phyloP scores from a whole-genome alignment of 2,888 invertebrate genomes.

The Drosophila trichaetosa region DNA sequence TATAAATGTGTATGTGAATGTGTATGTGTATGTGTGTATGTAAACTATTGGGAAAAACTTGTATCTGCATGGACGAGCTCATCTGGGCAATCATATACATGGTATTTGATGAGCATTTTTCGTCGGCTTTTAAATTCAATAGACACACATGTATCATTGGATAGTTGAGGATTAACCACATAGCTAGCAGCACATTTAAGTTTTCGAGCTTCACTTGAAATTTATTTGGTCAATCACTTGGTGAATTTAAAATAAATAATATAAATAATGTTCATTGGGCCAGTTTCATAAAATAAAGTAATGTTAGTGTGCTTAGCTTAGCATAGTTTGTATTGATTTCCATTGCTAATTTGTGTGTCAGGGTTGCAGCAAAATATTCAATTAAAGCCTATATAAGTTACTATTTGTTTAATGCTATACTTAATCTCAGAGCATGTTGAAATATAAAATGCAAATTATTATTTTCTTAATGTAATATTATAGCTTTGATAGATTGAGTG shows the following conservation, averaged over 20 bases:
- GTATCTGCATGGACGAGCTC: constrained; percentile 14
- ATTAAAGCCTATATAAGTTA: neutral
- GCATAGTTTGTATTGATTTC: neutral
- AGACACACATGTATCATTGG: neutral
- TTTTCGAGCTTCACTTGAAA: constrained; percentile 29
- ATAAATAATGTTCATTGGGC: constrained; percentile 29
- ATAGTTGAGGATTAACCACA: constrained; percentile 2
- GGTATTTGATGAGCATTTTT: neutral
- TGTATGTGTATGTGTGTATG: constrained; percentile 5
- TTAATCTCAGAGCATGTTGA: neutral
- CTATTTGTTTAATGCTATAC: neutral
- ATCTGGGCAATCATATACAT: neutral
- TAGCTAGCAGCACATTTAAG: constrained; percentile 26
- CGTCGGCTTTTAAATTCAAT: constrained; percentile 1
- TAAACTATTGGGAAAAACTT: constrained; percentile 26
- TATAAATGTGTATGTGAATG: neutral
- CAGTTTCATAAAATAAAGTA: neutral
- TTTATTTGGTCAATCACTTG: constrained; percentile 28
- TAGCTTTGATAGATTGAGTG: neutral
- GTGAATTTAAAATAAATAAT: constrained; percentile 36
- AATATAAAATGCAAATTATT: neutral
- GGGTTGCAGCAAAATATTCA: neutral
- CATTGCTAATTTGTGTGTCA: neutral
- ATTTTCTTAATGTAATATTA: neutral
- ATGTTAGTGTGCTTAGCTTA: neutral